Percentiles rank a stretch among this genome's conserved stretches.
phyloP scores from a whole-genome alignment of 2,113 vertebrate genomes.

The Strix aluco region DNA sequence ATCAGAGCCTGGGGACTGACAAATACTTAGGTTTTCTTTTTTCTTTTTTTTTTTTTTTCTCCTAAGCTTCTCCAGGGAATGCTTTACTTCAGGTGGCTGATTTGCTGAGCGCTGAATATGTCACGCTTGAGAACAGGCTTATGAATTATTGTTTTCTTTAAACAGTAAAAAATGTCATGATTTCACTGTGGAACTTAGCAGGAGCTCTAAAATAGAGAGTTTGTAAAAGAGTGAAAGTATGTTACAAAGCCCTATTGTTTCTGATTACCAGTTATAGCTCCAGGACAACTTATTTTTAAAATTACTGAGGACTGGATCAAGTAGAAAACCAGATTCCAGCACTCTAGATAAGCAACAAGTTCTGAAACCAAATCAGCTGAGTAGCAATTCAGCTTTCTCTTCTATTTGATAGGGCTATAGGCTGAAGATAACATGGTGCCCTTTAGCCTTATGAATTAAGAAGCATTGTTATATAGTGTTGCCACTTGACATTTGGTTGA shows the following conservation, averaged over 20 bases:
- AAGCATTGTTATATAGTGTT: background rate
- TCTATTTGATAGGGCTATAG: background rate
- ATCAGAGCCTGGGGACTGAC: background rate
- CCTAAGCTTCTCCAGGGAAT: background rate
- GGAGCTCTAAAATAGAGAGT: background rate
- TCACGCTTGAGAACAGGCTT: background rate
- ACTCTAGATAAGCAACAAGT: background rate
- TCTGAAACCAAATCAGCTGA: background rate
- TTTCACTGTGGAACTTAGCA: background rate
- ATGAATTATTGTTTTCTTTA: background rate
- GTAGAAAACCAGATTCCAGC: background rate
- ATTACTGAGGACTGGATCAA: background rate
- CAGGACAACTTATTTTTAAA: background rate
- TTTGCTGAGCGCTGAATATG: background rate
- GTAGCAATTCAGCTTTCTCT: background rate
- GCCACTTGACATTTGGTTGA: background rate
- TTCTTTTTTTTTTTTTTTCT: background rate
- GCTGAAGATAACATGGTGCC: background rate
- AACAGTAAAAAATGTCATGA: background rate
- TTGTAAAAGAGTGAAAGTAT: background rate
- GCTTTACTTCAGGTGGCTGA: background rate
- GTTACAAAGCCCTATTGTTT: background rate
- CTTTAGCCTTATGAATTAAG: background rate
- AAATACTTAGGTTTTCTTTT: background rate
- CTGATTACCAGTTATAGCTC: background rate